Evolutionary conservation across 2,113 vertebrate genomes (phyloP), one percentile per base, ranked within the genome.

Genomic region (Alligator mississippiensis): DNA sequence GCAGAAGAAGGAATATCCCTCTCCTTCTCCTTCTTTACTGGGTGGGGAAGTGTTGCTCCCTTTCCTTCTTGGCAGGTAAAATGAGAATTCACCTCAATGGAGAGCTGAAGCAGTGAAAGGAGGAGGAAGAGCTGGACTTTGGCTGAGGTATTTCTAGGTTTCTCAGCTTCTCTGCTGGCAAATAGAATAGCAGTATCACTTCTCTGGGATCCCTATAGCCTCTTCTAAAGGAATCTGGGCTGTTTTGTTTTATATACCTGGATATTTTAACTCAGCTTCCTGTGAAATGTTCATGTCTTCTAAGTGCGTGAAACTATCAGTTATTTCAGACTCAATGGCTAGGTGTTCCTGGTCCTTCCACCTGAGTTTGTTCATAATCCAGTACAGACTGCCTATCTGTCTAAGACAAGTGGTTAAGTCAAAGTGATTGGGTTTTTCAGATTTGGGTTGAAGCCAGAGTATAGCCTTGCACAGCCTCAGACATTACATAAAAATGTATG

Each of bases 401-500:
- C 94, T 38, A 38, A 38, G 38, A 38, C 38, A 38, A 38, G 93
- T 96, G 77, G 93, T 91, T 92, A 96, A 96, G 95, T 93, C 88
- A 96, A 94, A 96, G 93, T 94, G 96, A 96, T 64, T 64, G 82
- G 95, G 70, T 0, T 21, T 18, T 34, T 13, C 30, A 72, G 38
- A 72, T 38, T 38, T 38, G 38, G 57, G 83, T 91, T 77, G 30
- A 88, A 96, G 90, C 95, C 5, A 0, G 90, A 88, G 94, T 94
- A 93, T 93, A 95, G 91, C 92, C 83, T 97, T 90, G 95, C 95
- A 96, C 30, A 97, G 77, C 87, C 88, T 80, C 93, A 94, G 94
- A 97, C 95, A 87, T 95, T 97, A 95, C 95, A 97, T 97, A 95
- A 96, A 94, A 96, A 95, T 96, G 95, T 87, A 94, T 87, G 95